Base-by-base conservation (phyloP, 2,888 invertebrate species). In the Lepidonotus clava region DNA sequence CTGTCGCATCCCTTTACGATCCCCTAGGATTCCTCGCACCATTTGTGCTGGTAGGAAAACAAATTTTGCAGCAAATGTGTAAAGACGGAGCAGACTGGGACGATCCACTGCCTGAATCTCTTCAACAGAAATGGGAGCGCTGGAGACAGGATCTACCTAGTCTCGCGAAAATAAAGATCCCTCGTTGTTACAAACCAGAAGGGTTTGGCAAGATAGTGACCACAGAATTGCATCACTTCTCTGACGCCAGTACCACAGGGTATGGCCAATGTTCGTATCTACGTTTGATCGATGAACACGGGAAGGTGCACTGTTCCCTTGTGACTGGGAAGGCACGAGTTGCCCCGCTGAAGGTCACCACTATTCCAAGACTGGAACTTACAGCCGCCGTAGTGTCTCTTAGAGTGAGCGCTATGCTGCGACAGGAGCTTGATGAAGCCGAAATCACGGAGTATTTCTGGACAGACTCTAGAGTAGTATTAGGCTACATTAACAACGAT, bases 21-120 rank as follows among this genome's bases (percentile, higher is more conserved):
- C 89, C 89, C 0, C 61, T 89, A 14, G 89, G 89, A 4, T 84
- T 91, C 28, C 86, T 91, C 34, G 77, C 90, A 1, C 91, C 90
- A 28, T 86, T 90, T 40, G 34, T 88, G 11, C 86, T 90, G 11
- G 51, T 84, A 11, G 89, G 89, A 2, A 90, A 90, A 53, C 86
- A 89, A 51, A 88, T 90, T 11, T 53, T 91, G n/a, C 91, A 90
- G 66, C 41, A 88, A 41, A 86, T 90, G 86, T 90, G 89, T 41
- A 76, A 24, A 28, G 53, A 87, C 5, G 71, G 71, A 21, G 18
- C 40, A 0, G 88, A 86, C 56, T 91, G 91, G 90, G 90, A 90
- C 80, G 88, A 86, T 38, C 89, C 90, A 11, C n/a, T 90, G 11
- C 87, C 90, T 18, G 89, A 90, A 0, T 8, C 28, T 4, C 36